Percentiles rank a stretch among this genome's conserved stretches.
Evolutionary conservation across 2,797 vertebrate genomes (phyloP).

Genomic region (Carcharodon carcharias): DNA sequence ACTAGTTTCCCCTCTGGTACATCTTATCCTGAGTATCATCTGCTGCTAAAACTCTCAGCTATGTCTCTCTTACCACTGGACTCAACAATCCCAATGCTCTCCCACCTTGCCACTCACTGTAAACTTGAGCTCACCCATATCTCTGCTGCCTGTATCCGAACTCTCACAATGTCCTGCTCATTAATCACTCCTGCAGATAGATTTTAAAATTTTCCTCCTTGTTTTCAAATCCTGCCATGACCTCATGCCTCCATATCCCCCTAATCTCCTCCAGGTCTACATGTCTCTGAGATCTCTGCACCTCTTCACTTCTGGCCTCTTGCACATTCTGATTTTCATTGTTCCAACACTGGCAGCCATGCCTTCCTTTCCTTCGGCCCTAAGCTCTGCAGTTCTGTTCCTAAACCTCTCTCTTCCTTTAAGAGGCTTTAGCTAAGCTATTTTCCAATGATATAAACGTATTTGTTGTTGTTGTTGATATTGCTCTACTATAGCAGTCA

Average conservation of each 20-base stretch:
- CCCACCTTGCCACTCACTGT: neutral
- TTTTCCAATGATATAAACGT: neutral
- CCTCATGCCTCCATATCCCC: neutral
- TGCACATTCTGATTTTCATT: neutral
- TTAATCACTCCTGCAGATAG: neutral
- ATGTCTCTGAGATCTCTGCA: neutral
- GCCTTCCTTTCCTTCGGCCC: neutral
- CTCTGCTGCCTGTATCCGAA: neutral
- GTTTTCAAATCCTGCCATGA: neutral
- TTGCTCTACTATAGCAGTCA: neutral
- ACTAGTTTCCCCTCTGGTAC: neutral
- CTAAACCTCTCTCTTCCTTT: neutral
- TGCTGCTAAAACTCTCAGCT: neutral
- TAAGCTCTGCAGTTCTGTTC: neutral
- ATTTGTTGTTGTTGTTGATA: neutral
- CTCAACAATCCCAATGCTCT: neutral
- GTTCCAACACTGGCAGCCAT: neutral
- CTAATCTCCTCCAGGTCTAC: neutral
- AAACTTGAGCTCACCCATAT: neutral
- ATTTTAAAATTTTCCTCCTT: neutral
- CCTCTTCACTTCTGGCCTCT: neutral
- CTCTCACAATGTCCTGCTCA: neutral
- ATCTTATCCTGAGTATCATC: neutral
- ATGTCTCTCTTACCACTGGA: neutral
- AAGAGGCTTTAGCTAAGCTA: neutral